Evolutionary conservation across 2,113 vertebrate species (phyloP), one percentile per base, ranked within the genome.

Genomic region (Donacobius atricapilla): DNA sequence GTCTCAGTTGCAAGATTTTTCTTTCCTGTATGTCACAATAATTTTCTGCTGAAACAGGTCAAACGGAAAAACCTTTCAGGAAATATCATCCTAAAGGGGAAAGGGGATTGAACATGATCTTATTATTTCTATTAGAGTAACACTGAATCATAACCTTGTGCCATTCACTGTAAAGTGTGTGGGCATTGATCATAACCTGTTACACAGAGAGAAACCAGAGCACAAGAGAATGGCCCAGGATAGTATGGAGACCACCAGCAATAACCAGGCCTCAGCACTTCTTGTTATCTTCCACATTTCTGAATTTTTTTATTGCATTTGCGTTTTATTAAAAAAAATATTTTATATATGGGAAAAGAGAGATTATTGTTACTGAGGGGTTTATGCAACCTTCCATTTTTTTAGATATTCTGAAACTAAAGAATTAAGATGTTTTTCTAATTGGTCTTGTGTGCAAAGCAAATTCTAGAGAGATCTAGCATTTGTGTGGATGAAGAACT

Each of bases 251-350:
- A 22, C 53, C 33, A 56, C 25, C 24, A 54, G 58, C 45, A 77
- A 66, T 21, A 77, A 45, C 5, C 33, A 94, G 10, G 45, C 17
- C 63, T 40, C 53, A 47, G 35, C 16, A 66, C 1, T 40, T 58
- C 23, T 40, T 25, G 45, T 57, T 23, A 33, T 47, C 39, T 75
- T 87, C 27, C 22, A 76, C 21, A 69, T 24, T 48, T 48, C 57
- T 65, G 25, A 80, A 69, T 10, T 15, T 53, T 69, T 88, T 37
- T 25, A 54, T 9, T n/a, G 31, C 28, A 72, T 14, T 65, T 72
- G 5, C 3, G 15, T 56, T 53, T 57, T 39, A 15, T 18, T 23
- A 0, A 0, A 19, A 35, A 42, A 28, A 1, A 19, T 15, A 11
- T n/a, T 50, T 31, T 45, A 22, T 66, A 27, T 17, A 51, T 33